Evolutionary conservation across 1,140 invertebrate genomes (phyloP), one percentile per base, ranked within the genome.

Genomic region (Leptinotarsa defecta): DNA sequence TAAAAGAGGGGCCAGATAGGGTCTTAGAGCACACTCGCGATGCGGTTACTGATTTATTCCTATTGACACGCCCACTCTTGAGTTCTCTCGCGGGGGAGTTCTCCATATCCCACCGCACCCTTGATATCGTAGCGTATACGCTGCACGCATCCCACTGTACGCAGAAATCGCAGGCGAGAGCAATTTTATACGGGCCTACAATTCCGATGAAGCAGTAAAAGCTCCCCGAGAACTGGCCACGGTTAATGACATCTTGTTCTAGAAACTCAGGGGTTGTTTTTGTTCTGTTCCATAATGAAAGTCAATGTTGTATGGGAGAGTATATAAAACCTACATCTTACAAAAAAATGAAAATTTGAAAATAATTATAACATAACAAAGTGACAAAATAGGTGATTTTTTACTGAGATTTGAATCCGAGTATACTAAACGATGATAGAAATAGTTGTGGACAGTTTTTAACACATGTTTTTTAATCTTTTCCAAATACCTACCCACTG

Each of bases 1-100:
- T 57, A 20, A 65, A 65, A 24, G 27, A 22, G 64, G 27, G 64
- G 27, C 64, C 64, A 65, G 64, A 22, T 19, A 71, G 48, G 69
- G 69, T 71, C 69, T 71, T 71, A 27, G 20, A 71, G 69, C 69
- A 71, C 69, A 48, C 48, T 71, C 69, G 69, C 48, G 69, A 71
- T 71, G 69, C 69, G 69, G 69, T 71, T 27, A 71, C 69, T 71
- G 69, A 71, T 71, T 71, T 71, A 71, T 71, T 57, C 49, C 48
- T 17, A 15, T 19, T 48, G 69, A 71, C 69, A 71, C 69, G 69
- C 69, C 69, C 49, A 71, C 69, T 57, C 69, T 71, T 61, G 48
- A 71, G 22, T 48, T 48, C 52, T 57, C 52, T 57, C 52, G 52
- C 52, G 69, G 69, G 69, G 69, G 52, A 57, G 48, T 27, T 20